phyloP scores from a whole-genome alignment of 2,797 vertebrate species.

The Peromyscus melanophrys region DNA sequence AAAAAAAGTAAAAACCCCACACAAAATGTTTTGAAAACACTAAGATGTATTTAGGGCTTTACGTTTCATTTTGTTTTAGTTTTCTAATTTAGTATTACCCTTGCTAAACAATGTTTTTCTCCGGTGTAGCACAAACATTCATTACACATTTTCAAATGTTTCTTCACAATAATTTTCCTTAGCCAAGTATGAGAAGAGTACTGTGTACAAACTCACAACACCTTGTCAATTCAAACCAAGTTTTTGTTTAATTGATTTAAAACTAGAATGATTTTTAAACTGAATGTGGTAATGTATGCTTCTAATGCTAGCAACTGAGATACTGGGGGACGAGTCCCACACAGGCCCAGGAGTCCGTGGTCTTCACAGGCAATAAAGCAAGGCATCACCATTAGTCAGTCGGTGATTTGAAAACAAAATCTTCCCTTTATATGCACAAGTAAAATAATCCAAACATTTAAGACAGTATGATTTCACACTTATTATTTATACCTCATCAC shows the following conservation, averaged over 20 bases:
- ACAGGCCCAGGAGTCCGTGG: not conserved
- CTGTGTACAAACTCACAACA: not conserved
- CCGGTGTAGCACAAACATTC: constrained; percentile 20
- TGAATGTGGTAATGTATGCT: no score
- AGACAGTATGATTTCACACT: constrained; percentile 42
- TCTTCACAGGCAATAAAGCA: not conserved
- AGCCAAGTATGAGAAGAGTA: not conserved
- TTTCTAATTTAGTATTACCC: constrained; percentile 24
- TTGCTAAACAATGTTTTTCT: constrained; percentile 61
- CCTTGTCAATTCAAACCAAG: constrained; percentile 53
- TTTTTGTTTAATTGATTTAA: constrained; percentile 7
- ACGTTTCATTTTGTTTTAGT: not conserved
- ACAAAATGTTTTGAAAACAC: constrained; percentile 8
- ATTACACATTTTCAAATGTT: constrained; percentile 4
- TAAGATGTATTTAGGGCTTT: constrained; percentile 8
- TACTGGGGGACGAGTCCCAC: not conserved
- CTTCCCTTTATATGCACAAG: not conserved
- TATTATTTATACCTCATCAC: constrained; percentile 95
- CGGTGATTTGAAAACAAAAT: constrained; percentile 8
- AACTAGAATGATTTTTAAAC: constrained; percentile 12
- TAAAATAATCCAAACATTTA: constrained; percentile 42
- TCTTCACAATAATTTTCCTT: constrained; percentile 48
- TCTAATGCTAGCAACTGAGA: no score
- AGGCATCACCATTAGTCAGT: not conserved
- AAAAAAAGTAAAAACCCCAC: constrained; percentile 28